Evolutionary conservation across 2,888 invertebrate genomes (phyloP), one percentile per base, ranked within the genome.

Genomic region (Chaetogeoica ovagalla): DNA sequence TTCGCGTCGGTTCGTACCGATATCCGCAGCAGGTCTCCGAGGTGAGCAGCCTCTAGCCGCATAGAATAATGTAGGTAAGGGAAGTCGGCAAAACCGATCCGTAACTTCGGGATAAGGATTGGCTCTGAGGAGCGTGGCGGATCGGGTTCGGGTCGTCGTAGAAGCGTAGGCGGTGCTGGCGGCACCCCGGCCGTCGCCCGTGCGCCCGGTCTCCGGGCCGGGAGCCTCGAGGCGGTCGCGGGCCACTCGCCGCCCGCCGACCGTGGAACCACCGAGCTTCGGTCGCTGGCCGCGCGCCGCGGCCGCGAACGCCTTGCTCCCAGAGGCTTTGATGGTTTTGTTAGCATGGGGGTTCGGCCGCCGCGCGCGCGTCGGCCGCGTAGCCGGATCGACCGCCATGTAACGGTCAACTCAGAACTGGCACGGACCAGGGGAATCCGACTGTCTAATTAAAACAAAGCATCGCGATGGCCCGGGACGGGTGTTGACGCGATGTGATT

Each of bases 21-120:
- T 90, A 90, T 90, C 90, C 90, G 90, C 90, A 91, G 89, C 91
- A 91, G 91, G 91, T 91, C 90, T 91, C 90, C 90, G 89, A 91
- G 90, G 90, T 90, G 87, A 89, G 88, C 85, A 90, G 89, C 89
- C 90, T 90, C 89, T 90, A 89, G 90, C 89, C 89, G 88, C 79
- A 89, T 89, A 88, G 89, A 90, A 87, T 88, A 90, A 91, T 89
- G 89, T 89, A 89, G 89, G 88, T 89, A 90, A 90, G 89, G 89
- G 89, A 90, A 90, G 89, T 90, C 89, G 89, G 89, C 90, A 91
- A 91, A 89, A 88, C 89, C 87, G 89, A 90, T 88, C 88, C 88
- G 88, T 88, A 88, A 88, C 88, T 88, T 90, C 89, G 90, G 90
- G 88, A 90, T 87, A 91, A 90, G 90, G 90, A 91, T 91, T 91